Conservation (phyloP, 2,113 vertebrate species). For the Myrmophylax atrothorax region DNA sequence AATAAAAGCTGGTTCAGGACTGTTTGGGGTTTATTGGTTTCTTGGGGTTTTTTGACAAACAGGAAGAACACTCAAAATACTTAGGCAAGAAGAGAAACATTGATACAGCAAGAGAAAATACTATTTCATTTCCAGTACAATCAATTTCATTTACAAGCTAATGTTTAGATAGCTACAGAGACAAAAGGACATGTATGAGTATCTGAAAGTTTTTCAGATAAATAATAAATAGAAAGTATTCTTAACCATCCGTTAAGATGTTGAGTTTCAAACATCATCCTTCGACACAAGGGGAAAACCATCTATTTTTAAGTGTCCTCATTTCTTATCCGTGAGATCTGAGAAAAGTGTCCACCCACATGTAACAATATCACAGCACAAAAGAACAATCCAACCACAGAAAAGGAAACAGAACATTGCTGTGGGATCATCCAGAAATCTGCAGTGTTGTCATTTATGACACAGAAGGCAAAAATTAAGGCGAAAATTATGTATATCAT, state of each 20-base stretch:
- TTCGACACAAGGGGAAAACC: background rate
- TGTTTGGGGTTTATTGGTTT: background rate
- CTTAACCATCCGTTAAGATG: background rate
- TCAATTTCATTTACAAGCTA: background rate
- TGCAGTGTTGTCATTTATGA: background rate
- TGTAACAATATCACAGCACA: background rate
- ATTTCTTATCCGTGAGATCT: background rate
- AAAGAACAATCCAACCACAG: background rate
- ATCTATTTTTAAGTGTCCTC: background rate
- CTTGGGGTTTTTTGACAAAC: background rate
- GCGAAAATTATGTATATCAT: background rate
- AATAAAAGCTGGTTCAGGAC: background rate
- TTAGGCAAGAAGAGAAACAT: background rate
- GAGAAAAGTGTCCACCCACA: conserved; percentile 2
- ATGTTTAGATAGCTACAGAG: background rate
- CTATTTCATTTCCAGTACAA: background rate
- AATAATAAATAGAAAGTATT: background rate
- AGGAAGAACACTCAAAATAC: background rate
- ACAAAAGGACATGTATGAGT: background rate
- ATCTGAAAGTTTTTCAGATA: background rate
- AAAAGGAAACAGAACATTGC: background rate
- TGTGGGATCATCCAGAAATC: background rate
- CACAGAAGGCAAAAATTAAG: background rate
- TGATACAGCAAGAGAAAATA: background rate
- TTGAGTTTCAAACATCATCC: background rate